Evolutionary conservation across 2,888 invertebrate genomes (phyloP), one percentile per base, ranked within the genome.

Genomic region (Chironomus riparius): DNA sequence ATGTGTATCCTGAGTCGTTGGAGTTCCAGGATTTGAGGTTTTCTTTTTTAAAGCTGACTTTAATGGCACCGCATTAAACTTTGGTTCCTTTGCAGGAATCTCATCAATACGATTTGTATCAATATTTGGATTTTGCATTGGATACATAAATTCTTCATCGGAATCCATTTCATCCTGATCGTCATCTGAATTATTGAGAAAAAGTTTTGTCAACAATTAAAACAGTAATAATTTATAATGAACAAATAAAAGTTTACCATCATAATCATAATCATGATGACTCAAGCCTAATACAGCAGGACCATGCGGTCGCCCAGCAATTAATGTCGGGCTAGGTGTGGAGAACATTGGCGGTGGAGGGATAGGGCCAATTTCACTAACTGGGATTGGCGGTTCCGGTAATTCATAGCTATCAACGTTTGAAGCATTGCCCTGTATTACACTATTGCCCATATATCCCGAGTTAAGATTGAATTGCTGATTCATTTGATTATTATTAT

Each of bases 341-440:
- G 94, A 94, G 88, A 96, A 95, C 95, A 96, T 96, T 79, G 95
- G 95, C 81, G 95, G 95, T 81, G 95, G 95, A 81, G 94, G 93
- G 84, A 94, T 94, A 79, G 95, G 95, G 78, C 95, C 95, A 84
- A 96, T 95, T 82, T 96, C 95, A 79, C 94, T 94, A 78, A 95
- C 86, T 76, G 94, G 94, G 82, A 95, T 95, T 79, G 95, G 95
- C 79, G 95, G 95, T 85, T 95, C 95, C 79, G 95, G 95, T 82
- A 95, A 87, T 83, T 94, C 94, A 79, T 80, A 81, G 78, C 80
- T 80, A 79, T 81, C 47, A 77, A 80, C 72, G 79, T 62, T 65
- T 13, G 65, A 21, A 79, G 78, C 78, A 80, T 78, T 80, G 81
- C 78, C 80, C 15, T 73, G 73, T 62, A 71, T 73, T 65, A 70